Base-by-base conservation (phyloP, 2,888 invertebrate genomes). In the Pandemis heparana region DNA sequence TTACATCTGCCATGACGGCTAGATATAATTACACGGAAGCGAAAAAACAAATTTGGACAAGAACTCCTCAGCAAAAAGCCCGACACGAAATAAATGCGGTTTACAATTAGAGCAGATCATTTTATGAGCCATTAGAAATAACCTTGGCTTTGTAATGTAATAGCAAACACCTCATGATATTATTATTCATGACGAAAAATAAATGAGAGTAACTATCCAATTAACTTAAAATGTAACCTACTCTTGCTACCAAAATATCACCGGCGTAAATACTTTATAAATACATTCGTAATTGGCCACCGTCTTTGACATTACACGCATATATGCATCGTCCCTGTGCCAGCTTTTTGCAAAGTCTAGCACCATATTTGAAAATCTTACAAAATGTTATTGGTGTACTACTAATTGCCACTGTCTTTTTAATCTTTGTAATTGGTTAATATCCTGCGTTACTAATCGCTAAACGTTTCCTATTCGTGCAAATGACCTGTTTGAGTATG, bases 41-140 rank as follows among this genome's bases (percentile, higher is more conserved):
- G 70, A 70, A 74, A 74, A 73, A 74, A 70, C 60, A 43, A 65
- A 69, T 38, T 69, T 16, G 18, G 43, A 70, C 65, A 74, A 74
- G 70, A 74, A 74, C 69, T 65, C 60, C 65, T 48, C 63, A 63
- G 76, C 82, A 87, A 88, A 89, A 89, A 87, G 69, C 69, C 75
- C 79, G 77, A 79, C 77, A 77, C 79, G 82, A 82, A 86, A 85
- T 80, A 79, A 84, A 80, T 82, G 80, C 79, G 76, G 82, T 82
- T 82, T 82, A 85, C 85, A 90, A 88, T 87, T 87, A 87, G 85
- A 87, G 86, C 87, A 87, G 80, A 87, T 85, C 83, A 80, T 77
- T 83, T 77, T 79, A 79, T 89, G 89, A 89, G 79, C 89, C 89
- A 90, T 82, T 82, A 83, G 86, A 87, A 86, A 85, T 82, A 82